These are phyloP conservation scores for Muscicapa comitata DNA, from an alignment of 2,797 vertebrate species.

Conservation along the genomic window DNA sequence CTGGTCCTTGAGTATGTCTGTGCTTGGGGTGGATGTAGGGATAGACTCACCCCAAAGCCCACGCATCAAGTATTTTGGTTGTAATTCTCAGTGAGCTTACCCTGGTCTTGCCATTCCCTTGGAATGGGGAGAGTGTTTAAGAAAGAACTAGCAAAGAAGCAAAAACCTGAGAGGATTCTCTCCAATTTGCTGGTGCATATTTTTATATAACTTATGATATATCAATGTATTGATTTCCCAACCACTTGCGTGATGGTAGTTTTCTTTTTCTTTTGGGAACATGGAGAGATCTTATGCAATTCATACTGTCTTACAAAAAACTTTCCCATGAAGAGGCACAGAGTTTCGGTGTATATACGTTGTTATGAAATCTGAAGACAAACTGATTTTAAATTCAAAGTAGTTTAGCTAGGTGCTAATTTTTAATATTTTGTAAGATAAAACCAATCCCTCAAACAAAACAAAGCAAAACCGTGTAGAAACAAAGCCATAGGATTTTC, in stretches of 20 bases:
- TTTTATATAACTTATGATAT: not conserved
- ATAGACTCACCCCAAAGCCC: not conserved
- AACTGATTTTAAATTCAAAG: not conserved
- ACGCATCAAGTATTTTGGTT: not conserved
- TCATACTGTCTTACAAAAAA: not conserved
- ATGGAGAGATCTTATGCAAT: not conserved
- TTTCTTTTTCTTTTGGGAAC: not conserved
- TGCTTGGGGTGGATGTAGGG: not conserved
- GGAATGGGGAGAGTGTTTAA: not conserved
- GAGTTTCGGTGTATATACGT: not conserved
- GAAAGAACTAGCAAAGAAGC: not conserved
- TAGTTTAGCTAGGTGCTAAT: not conserved
- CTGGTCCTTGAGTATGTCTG: not conserved
- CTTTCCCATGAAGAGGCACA: not conserved
- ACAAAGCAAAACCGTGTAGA: not conserved
- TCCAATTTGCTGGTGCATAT: rapidly evolving
- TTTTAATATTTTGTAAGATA: not conserved
- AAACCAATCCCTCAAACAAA: not conserved
- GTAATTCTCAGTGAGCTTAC: not conserved
- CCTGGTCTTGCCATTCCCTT: not conserved
- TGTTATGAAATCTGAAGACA: not conserved
- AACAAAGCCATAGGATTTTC: not conserved
- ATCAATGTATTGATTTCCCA: not conserved
- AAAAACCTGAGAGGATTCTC: not conserved
- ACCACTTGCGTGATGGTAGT: not conserved